These are phyloP conservation scores for Allacma fusca DNA, from an alignment of 2,888 invertebrate genomes.

Conservation along the genomic window DNA sequence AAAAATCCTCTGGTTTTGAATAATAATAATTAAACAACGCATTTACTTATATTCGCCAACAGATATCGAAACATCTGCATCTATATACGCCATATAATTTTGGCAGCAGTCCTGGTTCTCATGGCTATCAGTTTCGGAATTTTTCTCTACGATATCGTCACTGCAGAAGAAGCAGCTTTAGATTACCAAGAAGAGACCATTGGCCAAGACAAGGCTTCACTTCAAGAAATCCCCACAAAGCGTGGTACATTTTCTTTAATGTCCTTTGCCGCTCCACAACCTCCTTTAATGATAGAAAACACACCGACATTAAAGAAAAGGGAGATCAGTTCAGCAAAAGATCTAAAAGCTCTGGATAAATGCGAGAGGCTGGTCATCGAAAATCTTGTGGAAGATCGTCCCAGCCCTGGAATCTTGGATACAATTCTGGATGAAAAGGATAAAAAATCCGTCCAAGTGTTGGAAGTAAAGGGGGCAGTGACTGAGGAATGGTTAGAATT, in stretches of 20 bases:
- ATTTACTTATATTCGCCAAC: no score
- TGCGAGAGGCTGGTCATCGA: not conserved
- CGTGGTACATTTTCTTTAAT: not conserved
- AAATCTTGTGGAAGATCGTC: not conserved
- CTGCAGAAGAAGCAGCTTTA: no score
- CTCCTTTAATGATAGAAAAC: not conserved
- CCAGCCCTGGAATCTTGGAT: not conserved
- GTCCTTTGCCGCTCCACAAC: not conserved
- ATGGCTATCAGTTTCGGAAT: not conserved
- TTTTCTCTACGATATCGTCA: not conserved
- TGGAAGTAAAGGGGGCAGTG: not conserved
- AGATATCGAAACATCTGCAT: not conserved
- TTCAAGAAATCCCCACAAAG: not conserved
- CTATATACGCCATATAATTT: not conserved
- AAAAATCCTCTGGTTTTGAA: no score
- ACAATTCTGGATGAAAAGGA: not conserved
- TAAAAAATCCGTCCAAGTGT: not conserved
- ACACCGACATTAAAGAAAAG: not conserved
- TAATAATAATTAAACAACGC: no score
- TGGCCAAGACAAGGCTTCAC: not conserved
- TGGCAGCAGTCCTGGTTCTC: not conserved
- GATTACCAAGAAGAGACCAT: not conserved
- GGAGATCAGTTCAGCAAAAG: not conserved
- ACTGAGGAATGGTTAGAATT: conserved; percentile 3
- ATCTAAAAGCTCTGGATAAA: not conserved